These are phyloP conservation scores for Cheilosia vernalis DNA, from an alignment of 2,888 invertebrate genomes.

Conservation along the genomic window DNA sequence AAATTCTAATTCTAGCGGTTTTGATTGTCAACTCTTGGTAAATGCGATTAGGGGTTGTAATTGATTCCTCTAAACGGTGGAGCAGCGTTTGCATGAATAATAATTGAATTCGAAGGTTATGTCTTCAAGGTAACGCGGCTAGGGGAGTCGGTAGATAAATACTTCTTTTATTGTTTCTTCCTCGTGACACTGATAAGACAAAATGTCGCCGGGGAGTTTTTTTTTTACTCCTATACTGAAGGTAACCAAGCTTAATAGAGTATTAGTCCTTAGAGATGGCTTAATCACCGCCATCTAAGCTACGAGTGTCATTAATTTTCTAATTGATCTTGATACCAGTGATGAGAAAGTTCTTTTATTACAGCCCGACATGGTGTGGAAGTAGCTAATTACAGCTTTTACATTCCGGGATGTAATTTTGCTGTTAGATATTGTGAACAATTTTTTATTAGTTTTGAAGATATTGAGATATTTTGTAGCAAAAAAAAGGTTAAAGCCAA, in stretches of 20 bases:
- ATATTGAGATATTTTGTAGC: neutral
- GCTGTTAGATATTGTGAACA: neutral
- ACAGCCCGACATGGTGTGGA: slow-evolving; percentile 20
- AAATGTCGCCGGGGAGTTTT: slow-evolving; percentile 25
- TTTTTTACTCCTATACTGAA: slow-evolving; percentile 5
- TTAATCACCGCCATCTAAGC: slow-evolving; percentile 58
- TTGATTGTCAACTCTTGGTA: slow-evolving; percentile 74
- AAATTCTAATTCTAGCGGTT: slow-evolving; percentile 63
- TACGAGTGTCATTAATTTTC: slow-evolving; percentile 59
- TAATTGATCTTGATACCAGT: slow-evolving; percentile 73
- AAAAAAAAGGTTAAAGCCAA: too few relatives aligned
- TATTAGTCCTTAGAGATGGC: slow-evolving; percentile 47
- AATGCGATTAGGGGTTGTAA: slow-evolving; percentile 75
- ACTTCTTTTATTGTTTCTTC: slow-evolving; percentile 71
- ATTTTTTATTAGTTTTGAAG: slow-evolving; percentile 16
- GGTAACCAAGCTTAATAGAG: slow-evolving; percentile 43
- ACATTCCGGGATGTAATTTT: slow-evolving; percentile 10
- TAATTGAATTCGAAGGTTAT: slow-evolving; percentile 74
- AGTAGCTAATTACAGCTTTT: slow-evolving; percentile 55
- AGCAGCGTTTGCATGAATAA: slow-evolving; percentile 74
- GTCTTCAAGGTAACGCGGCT: slow-evolving; percentile 64
- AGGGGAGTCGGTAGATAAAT: slow-evolving; percentile 52
- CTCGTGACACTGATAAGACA: slow-evolving; percentile 61
- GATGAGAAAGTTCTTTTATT: slow-evolving; percentile 70
- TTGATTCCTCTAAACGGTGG: slow-evolving; percentile 75